Percentiles rank a stretch among this genome's conserved stretches.
These are phyloP conservation scores for Lepus europaeus DNA, from an alignment of 2,113 vertebrate genomes.

Conservation along the genomic window DNA sequence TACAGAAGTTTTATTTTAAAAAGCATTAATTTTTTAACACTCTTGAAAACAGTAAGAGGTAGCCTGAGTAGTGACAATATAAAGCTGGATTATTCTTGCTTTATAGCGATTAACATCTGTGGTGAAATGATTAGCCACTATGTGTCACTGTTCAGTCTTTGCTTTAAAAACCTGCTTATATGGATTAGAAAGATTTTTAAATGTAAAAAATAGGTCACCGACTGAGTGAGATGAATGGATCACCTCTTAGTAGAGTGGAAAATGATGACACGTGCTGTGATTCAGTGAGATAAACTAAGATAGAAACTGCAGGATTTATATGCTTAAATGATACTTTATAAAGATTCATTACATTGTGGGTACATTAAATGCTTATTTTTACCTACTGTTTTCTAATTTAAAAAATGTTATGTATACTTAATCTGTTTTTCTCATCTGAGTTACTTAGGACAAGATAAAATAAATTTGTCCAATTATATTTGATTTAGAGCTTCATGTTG, in stretches of 20 bases:
- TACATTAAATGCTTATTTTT: slow-evolving; percentile 2
- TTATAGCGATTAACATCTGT: slow-evolving; percentile 69
- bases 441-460: slow-evolving; percentile 40
- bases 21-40: slow-evolving; percentile 54
- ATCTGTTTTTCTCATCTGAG: neutral
- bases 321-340: slow-evolving; percentile 33
- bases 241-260: slow-evolving; percentile 26
- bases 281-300: slow-evolving; percentile 35
- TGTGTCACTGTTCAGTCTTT: slow-evolving; percentile 80
- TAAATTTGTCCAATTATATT: slow-evolving; percentile 1
- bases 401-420: neutral
- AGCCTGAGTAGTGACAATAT: neutral
- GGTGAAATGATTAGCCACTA: slow-evolving; percentile 76
- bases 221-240: slow-evolving; percentile 6
- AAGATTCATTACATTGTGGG: neutral
- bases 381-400: slow-evolving; percentile 21
- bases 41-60: neutral
- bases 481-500: neutral
- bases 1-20: neutral
- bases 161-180: slow-evolving; percentile 69
- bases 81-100: neutral
- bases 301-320: neutral
- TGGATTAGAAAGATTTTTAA: slow-evolving; percentile 69
- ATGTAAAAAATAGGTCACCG: slow-evolving; percentile 65
- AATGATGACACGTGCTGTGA: slow-evolving; percentile 26